phyloP scores from a whole-genome alignment of 2,888 invertebrate species.

The Spatulosminthurus flaviceps region DNA sequence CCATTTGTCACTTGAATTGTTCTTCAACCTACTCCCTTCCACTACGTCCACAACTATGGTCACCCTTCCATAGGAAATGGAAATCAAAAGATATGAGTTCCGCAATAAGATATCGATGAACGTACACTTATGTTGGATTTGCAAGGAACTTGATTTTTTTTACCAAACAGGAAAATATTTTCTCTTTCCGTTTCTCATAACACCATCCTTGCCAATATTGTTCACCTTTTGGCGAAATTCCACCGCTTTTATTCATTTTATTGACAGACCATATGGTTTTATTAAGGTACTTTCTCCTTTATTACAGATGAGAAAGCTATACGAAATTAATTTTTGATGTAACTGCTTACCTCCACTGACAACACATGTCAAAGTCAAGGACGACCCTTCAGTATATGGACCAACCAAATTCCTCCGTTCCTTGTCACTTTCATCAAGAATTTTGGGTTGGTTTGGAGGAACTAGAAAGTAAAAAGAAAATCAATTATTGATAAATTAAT shows the following conservation, averaged over 20 bases:
- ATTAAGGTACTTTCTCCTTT: too few relatives aligned
- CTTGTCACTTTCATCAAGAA: conserved; percentile 84
- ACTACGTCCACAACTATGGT: too few relatives aligned
- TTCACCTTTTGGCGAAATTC: not conserved
- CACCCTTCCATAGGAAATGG: too few relatives aligned
- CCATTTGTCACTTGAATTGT: conserved; percentile 22
- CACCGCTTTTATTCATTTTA: not conserved
- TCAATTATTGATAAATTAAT: not conserved
- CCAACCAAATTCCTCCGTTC: conserved; percentile 84
- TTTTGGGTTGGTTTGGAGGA: conserved; percentile 86
- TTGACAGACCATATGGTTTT: not conserved
- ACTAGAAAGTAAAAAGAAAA: conserved; percentile 72
- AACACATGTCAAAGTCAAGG: conserved; percentile 83
- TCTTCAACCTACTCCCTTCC: not conserved
- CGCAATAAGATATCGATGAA: not conserved
- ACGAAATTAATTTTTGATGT: not conserved
- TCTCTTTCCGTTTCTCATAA: not conserved
- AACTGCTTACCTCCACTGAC: conserved; percentile 81
- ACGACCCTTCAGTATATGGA: conserved; percentile 86
- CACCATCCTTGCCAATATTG: not conserved
- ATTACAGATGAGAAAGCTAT: too few relatives aligned
- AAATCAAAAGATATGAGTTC: too few relatives aligned
- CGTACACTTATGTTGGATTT: not conserved
- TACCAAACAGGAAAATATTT: not conserved
- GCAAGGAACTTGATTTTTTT: not conserved